phyloP scores from a whole-genome alignment of 2,797 vertebrate species.

The Peromyscus melanophrys region DNA sequence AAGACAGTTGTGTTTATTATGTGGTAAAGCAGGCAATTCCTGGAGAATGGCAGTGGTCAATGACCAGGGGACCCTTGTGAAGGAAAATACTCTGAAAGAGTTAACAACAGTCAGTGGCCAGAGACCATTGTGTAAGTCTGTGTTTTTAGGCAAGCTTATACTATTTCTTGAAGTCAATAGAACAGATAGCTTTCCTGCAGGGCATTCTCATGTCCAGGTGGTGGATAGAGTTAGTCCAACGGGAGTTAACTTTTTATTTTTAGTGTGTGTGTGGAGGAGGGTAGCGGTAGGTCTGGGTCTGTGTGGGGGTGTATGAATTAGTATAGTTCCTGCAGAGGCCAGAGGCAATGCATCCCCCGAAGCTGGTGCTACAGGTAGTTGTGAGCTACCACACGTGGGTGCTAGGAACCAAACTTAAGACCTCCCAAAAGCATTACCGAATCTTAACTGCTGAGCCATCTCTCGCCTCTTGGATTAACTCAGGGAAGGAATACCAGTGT shows the following conservation, averaged over 20 bases:
- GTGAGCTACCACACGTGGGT: neutral
- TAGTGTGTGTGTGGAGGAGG: neutral
- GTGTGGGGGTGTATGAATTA: no score
- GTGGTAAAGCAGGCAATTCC: neutral
- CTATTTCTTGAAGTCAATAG: neutral
- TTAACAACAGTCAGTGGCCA: neutral
- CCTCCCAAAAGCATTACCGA: neutral
- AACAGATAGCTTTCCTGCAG: neutral
- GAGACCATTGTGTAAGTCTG: neutral
- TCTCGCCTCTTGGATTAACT: neutral
- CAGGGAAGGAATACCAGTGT: neutral
- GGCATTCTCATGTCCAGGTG: neutral
- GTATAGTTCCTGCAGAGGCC: neutral
- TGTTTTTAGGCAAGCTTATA: neutral
- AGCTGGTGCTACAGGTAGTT: no score
- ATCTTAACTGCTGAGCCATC: neutral
- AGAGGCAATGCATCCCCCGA: neutral
- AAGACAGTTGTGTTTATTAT: neutral
- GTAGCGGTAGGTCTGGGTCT: neutral
- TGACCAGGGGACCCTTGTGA: neutral
- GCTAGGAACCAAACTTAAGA: neutral
- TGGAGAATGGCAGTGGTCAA: neutral
- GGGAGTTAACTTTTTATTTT: neutral
- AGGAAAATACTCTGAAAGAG: no score
- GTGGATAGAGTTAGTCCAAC: neutral